A percentile compares a stretch with the other conserved stretches of the same genome.
These are phyloP conservation scores for Shinisaurus crocodilurus DNA, from an alignment of 2,113 vertebrate genomes.

Conservation along the genomic window DNA sequence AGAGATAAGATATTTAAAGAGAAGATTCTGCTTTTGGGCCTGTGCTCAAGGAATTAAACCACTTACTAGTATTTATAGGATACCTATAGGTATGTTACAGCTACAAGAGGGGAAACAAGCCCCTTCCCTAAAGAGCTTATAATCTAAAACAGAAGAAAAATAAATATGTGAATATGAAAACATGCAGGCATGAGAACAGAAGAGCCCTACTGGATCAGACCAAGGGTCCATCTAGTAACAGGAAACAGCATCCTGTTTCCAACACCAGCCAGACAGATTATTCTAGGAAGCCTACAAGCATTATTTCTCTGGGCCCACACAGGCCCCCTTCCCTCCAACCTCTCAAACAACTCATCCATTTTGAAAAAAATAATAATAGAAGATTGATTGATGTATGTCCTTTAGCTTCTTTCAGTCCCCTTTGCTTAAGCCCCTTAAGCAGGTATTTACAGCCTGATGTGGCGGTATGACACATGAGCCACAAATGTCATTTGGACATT, in stretches of 20 bases:
- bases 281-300: background rate
- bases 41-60: background rate
- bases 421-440: background rate
- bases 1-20: background rate
- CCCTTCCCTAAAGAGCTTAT: background rate
- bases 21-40: background rate
- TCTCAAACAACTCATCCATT: background rate
- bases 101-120: background rate
- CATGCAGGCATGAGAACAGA: background rate
- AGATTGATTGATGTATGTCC: background rate
- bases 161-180: background rate
- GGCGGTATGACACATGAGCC: too few species aligned
- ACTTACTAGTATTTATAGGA: background rate
- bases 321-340: background rate
- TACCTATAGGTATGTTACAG: background rate
- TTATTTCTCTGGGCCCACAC: background rate
- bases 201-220: background rate
- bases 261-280: background rate
- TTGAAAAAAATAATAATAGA: background rate
- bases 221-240: background rate
- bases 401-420: background rate
- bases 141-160: background rate
- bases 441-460: background rate
- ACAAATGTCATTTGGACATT: too few species aligned
- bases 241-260: background rate